Conservation (phyloP, 2,797 vertebrate genomes). For the Channa striata region DNA sequence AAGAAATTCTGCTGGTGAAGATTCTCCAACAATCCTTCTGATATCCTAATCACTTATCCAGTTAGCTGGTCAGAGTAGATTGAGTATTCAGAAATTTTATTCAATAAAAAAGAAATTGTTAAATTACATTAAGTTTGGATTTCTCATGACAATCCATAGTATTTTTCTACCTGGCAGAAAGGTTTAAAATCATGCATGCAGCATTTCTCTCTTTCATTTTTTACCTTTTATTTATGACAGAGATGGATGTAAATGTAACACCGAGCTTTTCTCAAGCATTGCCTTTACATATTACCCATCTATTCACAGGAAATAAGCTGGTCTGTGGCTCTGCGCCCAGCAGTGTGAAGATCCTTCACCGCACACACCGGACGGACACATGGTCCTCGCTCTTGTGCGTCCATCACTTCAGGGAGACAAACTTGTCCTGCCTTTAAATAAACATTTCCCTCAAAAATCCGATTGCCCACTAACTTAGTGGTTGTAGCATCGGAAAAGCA, state of each 20-base stretch:
- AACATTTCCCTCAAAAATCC: constrained; percentile 18
- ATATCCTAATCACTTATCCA: no score
- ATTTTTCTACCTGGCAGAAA: no score
- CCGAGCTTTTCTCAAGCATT: background rate
- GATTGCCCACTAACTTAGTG: constrained; percentile 30
- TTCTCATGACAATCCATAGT: no score
- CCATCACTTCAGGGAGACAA: background rate
- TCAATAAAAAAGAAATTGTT: no score
- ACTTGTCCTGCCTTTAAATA: constrained; percentile 13
- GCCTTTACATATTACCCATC: background rate
- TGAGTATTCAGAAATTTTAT: no score
- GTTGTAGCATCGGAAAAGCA: constrained; percentile 13
- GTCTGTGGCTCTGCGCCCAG: background rate
- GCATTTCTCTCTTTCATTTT: background rate
- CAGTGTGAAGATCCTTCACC: background rate
- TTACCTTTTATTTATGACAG: background rate
- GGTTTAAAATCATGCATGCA: background rate
- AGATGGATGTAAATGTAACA: background rate
- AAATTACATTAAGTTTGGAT: no score
- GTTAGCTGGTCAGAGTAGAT: no score
- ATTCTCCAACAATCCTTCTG: no score
- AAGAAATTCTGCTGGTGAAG: no score
- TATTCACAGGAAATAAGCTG: background rate
- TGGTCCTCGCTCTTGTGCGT: background rate
- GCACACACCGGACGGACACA: background rate